Evolutionary conservation across 2,113 vertebrate species (phyloP).

Genomic region (Mus spicilegus): DNA sequence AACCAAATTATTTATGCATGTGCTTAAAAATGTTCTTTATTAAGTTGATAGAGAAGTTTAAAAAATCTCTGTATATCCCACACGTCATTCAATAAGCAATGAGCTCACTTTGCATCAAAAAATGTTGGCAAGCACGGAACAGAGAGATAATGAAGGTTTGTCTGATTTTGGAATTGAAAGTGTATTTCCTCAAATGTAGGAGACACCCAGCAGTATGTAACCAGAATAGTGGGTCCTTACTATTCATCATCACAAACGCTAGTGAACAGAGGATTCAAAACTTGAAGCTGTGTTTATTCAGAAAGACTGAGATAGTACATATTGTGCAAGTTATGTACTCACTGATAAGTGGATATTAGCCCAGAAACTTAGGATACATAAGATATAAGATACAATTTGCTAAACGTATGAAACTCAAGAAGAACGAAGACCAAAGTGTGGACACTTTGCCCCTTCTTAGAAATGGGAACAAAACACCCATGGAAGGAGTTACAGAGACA

Average conservation of each 20-base stretch:
- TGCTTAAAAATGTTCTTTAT: constrained; percentile 21
- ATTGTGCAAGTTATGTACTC: too few relatives aligned
- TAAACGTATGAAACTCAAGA: too few relatives aligned
- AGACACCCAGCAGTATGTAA: not conserved
- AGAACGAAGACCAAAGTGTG: too few relatives aligned
- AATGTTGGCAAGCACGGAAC: not conserved
- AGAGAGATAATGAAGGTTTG: not conserved
- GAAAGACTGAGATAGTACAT: not conserved
- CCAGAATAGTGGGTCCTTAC: not conserved
- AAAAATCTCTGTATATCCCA: not conserved
- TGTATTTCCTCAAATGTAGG: not conserved
- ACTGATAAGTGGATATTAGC: too few relatives aligned
- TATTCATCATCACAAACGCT: not conserved
- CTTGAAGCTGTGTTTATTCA: not conserved
- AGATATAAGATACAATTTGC: too few relatives aligned
- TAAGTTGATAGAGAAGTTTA: not conserved
- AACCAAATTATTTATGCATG: not conserved
- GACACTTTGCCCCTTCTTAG: too few relatives aligned
- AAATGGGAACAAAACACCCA: too few relatives aligned
- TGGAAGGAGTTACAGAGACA: too few relatives aligned
- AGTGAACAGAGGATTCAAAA: not conserved
- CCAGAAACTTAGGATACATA: too few relatives aligned
- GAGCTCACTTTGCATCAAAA: not conserved
- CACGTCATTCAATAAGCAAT: not conserved
- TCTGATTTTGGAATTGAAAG: not conserved